These are phyloP conservation scores for Pseudanteris insignis DNA, from an alignment of 2,888 invertebrate species.

Conservation along the genomic window DNA sequence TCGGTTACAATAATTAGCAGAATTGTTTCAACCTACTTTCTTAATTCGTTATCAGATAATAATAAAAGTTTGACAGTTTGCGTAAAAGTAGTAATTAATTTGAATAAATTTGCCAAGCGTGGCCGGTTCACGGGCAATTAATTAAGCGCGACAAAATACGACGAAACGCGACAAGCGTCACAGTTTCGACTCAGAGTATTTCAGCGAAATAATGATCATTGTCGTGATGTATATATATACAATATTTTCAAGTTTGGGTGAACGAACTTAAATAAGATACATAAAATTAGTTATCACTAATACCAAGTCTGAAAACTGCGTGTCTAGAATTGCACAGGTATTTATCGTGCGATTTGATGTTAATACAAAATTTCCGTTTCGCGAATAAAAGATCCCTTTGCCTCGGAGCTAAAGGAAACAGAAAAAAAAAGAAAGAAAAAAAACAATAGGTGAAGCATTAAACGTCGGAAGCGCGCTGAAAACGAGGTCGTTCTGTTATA, in stretches of 20 bases:
- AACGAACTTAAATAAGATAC: slow-evolving; percentile 57
- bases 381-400: slow-evolving; percentile 19
- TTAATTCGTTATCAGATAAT: too few species aligned
- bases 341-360: slow-evolving; percentile 55
- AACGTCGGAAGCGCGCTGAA: slow-evolving; percentile 22
- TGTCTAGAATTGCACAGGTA: slow-evolving; percentile 54
- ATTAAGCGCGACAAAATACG: not conserved
- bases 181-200: too few species aligned
- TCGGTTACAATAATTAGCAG: too few species aligned
- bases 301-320: slow-evolving; percentile 54
- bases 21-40: too few species aligned
- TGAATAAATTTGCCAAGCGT: too few species aligned
- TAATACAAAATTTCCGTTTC: slow-evolving; percentile 31
- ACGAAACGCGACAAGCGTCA: not conserved
- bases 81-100: too few species aligned
- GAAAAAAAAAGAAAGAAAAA: slow-evolving; percentile 4
- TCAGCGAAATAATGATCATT: not conserved
- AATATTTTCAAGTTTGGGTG: slow-evolving; percentile 49
- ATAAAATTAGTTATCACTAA: slow-evolving; percentile 60
- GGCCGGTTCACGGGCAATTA: too few species aligned
- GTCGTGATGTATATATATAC: slow-evolving; percentile 15
- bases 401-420: too few species aligned
- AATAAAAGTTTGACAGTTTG: too few species aligned
- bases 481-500: slow-evolving; percentile 27
- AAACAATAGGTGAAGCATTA: not conserved